Percentiles rank a stretch among this genome's conserved stretches.
phyloP scores from a whole-genome alignment of 1,140 invertebrate genomes.

The Geopemphigus sp. region DNA sequence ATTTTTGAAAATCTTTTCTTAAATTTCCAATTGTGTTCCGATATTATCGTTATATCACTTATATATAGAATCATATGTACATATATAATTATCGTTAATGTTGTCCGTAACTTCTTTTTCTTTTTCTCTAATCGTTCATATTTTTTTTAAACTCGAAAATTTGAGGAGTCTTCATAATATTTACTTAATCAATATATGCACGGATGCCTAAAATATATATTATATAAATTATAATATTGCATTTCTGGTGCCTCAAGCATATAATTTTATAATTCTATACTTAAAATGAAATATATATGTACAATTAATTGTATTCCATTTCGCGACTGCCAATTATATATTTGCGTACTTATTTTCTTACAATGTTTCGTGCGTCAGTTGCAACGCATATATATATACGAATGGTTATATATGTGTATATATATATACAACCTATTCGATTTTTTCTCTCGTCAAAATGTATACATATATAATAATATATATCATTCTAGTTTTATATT shows the following conservation, averaged over 20 bases:
- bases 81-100: not conserved
- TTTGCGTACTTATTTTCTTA: not conserved
- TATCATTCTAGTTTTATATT: not conserved
- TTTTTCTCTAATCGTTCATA: not conserved
- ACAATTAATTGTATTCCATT: not conserved
- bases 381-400: not conserved
- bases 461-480: constrained; percentile 5
- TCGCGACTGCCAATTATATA: constrained; percentile 19
- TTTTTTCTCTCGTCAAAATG: not conserved
- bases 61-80: not conserved
- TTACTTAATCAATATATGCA: not conserved
- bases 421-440: too few relatives aligned
- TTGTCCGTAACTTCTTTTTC: too few relatives aligned
- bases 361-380: not conserved
- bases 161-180: not conserved
- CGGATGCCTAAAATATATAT: not conserved
- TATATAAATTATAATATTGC: not conserved
- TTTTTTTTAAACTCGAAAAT: not conserved
- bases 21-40: too few relatives aligned
- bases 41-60: not conserved
- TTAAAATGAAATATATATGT: too few relatives aligned
- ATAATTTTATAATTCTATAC: too few relatives aligned
- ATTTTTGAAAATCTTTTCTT: too few relatives aligned
- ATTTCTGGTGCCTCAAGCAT: not conserved
- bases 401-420: too few relatives aligned